Evolutionary conservation across 2,113 vertebrate species (phyloP).

Genomic region (Nothobranchius kuhntae): DNA sequence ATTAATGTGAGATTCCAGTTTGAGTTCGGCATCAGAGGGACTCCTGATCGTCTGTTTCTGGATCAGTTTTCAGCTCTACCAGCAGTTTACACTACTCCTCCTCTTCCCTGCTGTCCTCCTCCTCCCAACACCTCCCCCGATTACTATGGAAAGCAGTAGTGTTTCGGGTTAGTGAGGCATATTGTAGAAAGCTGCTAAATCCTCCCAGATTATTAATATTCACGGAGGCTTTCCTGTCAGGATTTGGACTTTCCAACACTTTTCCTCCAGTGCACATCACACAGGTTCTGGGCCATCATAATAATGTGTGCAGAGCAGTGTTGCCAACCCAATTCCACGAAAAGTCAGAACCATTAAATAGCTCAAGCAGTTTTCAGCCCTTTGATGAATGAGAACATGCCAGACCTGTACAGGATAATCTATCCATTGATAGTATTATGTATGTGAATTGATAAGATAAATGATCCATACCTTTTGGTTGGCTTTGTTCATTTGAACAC

Average conservation of each 20-base stretch:
- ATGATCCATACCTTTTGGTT: too few species aligned
- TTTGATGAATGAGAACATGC: slow-evolving; percentile 1
- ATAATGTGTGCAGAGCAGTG: slow-evolving; percentile 47
- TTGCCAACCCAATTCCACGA: slow-evolving; percentile 35
- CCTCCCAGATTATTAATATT: slow-evolving; percentile 75
- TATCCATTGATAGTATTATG: too few species aligned
- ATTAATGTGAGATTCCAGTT: too few species aligned
- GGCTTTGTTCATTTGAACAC: too few species aligned
- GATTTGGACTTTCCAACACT: slow-evolving; percentile 43
- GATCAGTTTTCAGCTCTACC: too few species aligned
- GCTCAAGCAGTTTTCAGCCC: slow-evolving; percentile 17
- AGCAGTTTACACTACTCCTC: too few species aligned
- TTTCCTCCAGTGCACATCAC: slow-evolving; percentile 18
- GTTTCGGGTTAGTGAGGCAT: slow-evolving; percentile 59
- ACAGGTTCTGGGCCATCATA: slow-evolving; percentile 59
- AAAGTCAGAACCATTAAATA: slow-evolving; percentile 50
- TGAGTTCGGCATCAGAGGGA: too few species aligned
- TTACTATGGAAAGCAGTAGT: slow-evolving; percentile 70
- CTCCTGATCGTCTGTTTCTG: too few species aligned
- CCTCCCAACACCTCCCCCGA: slow-evolving; percentile 18
- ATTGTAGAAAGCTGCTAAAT: slow-evolving; percentile 65
- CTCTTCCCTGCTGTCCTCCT: too few species aligned
- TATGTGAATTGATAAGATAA: too few species aligned
- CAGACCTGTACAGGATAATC: too few species aligned
- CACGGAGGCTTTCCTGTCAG: slow-evolving; percentile 69